Conservation (phyloP, 2,113 vertebrate species). For the Hemibagrus wyckioides region DNA sequence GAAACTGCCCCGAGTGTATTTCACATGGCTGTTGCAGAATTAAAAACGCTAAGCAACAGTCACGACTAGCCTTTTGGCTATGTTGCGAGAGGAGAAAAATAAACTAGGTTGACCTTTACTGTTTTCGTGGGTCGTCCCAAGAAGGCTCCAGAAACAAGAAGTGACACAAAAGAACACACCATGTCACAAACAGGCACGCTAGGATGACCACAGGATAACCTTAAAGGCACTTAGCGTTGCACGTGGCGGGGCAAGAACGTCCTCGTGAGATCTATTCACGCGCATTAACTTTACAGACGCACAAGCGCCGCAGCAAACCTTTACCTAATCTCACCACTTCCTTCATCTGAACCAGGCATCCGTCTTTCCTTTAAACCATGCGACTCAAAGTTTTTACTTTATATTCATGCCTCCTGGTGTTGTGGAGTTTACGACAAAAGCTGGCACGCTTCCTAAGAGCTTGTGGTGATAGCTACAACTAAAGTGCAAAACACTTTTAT, state of each 20-base stretch:
- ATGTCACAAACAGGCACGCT: conserved; percentile 64
- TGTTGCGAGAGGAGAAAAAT: conserved; percentile 56
- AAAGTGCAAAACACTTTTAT: conserved; percentile 28
- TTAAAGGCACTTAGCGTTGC: conserved; percentile 51
- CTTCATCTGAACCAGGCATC: neutral
- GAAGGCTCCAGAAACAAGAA: conserved; percentile 54
- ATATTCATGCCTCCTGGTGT: conserved; percentile 22
- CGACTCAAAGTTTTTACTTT: neutral
- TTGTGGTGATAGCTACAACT: conserved; percentile 23
- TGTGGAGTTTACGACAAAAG: conserved; percentile 22
- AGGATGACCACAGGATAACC: conserved; percentile 61
- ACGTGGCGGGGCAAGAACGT: conserved; percentile 32
- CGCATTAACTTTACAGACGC: conserved; percentile 4
- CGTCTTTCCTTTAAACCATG: neutral
- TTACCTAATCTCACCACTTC: neutral
- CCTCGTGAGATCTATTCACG: conserved; percentile 35
- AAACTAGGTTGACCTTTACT: conserved; percentile 70
- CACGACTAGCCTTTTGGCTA: conserved; percentile 60
- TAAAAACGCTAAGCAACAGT: conserved; percentile 59
- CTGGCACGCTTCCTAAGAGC: conserved; percentile 8
- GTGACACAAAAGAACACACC: conserved; percentile 71
- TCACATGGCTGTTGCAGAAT: conserved; percentile 49
- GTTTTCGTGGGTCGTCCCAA: conserved; percentile 62
- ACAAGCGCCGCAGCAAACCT: neutral
- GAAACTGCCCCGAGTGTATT: conserved; percentile 18